These are phyloP conservation scores for Zoanthus sociatus DNA, from an alignment of 92 coral and sea anemone genomes.

Conservation along the genomic window DNA sequence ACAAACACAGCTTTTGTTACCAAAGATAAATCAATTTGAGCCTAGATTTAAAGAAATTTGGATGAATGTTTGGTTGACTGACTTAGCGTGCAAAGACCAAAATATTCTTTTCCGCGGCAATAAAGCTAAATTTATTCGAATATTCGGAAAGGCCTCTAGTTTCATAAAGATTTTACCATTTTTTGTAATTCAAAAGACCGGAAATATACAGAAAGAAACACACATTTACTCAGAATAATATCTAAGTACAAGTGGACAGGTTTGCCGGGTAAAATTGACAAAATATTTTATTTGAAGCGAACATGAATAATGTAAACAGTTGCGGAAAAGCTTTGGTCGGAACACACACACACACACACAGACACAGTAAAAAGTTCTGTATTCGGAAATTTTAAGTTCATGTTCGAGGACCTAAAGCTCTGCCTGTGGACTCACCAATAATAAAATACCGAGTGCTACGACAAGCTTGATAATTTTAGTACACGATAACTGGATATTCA, in stretches of 20 bases:
- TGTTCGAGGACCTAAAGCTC: not conserved
- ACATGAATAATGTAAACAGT: constrained; percentile 9
- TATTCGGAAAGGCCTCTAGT: not conserved
- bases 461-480: not conserved
- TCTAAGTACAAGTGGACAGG: constrained; percentile 20
- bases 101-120: not conserved
- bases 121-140: not conserved
- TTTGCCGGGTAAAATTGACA: constrained; percentile 22
- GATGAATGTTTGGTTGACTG: not conserved
- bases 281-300: constrained; percentile 40
- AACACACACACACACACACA: too few species aligned
- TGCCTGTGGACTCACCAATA: not conserved
- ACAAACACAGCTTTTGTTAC: constrained; percentile 6
- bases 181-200: not conserved
- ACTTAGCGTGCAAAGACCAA: not conserved
- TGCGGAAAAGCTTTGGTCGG: not conserved
- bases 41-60: not conserved
- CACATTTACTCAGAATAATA: constrained; percentile 17
- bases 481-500: not conserved
- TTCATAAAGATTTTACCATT: not conserved
- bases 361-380: not conserved
- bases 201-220: constrained; percentile 28
- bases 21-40: not conserved
- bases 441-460: not conserved
- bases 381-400: not conserved